Conservation (phyloP, 2,113 vertebrate genomes). For the Plotosus lineatus region DNA sequence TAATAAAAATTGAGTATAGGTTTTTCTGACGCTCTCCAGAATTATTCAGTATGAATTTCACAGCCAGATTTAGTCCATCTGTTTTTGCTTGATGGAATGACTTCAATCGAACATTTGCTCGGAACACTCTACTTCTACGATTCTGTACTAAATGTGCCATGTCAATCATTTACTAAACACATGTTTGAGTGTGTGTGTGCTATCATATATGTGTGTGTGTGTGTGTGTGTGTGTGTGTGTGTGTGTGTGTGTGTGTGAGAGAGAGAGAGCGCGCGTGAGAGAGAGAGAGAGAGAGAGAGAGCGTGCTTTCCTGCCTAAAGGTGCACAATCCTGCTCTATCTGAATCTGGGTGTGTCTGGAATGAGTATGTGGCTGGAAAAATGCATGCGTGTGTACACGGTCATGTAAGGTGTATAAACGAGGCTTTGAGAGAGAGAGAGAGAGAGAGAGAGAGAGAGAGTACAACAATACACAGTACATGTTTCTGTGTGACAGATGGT, state of each 20-base stretch:
- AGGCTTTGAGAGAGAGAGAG: conserved; percentile 26
- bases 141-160: not conserved
- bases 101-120: not conserved
- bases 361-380: conserved; percentile 42
- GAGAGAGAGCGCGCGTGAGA: too few species aligned
- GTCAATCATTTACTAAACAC: conserved; percentile 22
- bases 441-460: not conserved
- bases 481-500: conserved; percentile 27
- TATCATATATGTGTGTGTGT: too few species aligned
- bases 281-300: too few species aligned
- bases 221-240: too few species aligned
- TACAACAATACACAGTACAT: not conserved
- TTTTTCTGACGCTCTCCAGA: too few species aligned
- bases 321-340: conserved; percentile 33
- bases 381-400: conserved; percentile 15
- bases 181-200: too few species aligned
- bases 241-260: too few species aligned
- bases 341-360: conserved; percentile 32
- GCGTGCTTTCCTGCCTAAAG: conserved; percentile 17
- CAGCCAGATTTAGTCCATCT: not conserved
- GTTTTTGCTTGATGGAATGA: not conserved
- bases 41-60: not conserved
- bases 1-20: not conserved
- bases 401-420: conserved; percentile 36
- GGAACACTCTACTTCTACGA: not conserved